phyloP scores from a whole-genome alignment of 1,140 invertebrate genomes.

The Habropoda laboriosa region DNA sequence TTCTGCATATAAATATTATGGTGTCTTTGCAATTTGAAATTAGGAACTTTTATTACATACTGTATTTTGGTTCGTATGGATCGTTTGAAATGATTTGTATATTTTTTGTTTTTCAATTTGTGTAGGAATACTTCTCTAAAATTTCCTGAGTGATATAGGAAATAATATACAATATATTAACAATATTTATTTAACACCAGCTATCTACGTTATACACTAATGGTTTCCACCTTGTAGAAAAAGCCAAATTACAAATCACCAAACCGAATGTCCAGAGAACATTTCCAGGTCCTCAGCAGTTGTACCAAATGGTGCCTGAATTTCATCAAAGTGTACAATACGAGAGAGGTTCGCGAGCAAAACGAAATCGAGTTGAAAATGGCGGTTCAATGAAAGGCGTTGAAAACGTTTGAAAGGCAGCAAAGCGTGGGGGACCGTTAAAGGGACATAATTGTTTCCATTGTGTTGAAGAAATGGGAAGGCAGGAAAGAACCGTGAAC shows the following conservation, averaged over 20 bases:
- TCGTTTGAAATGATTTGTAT: too few relatives aligned
- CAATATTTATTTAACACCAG: too few relatives aligned
- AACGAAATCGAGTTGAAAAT: slow-evolving; percentile 50
- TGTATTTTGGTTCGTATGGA: too few relatives aligned
- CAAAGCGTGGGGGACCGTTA: slow-evolving; percentile 30
- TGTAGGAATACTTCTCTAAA: too few relatives aligned
- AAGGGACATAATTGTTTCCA: slow-evolving; percentile 70
- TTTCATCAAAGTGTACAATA: slow-evolving; percentile 1
- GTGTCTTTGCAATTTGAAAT: too few relatives aligned
- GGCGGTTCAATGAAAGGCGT: slow-evolving; percentile 60
- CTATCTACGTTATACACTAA: too few relatives aligned
- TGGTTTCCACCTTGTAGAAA: too few relatives aligned
- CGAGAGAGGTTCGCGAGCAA: not conserved
- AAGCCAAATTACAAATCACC: not conserved
- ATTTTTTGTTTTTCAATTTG: too few relatives aligned
- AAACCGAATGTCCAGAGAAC: not conserved
- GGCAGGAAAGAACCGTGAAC: slow-evolving; percentile 16
- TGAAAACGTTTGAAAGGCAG: slow-evolving; percentile 53
- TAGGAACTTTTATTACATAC: too few relatives aligned
- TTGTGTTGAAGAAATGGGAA: slow-evolving; percentile 57
- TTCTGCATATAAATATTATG: too few relatives aligned
- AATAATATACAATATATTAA: too few relatives aligned
- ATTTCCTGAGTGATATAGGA: too few relatives aligned
- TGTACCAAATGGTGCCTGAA: not conserved
- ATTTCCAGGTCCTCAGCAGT: not conserved